Conservation (phyloP, 2,888 invertebrate species). For the Crioceris asparagi region DNA sequence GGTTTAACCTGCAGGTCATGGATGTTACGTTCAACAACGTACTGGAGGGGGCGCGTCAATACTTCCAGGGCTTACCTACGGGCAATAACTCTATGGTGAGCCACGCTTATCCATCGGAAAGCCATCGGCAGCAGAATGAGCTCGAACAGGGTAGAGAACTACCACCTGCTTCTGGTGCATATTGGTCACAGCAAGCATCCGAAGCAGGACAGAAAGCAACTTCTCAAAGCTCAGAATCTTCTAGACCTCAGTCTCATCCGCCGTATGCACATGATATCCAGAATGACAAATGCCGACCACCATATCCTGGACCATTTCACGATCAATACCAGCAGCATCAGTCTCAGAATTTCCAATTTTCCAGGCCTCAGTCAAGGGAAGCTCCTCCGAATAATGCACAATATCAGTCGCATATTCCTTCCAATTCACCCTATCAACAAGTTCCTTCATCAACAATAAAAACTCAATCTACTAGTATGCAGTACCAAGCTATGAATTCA, state of each 20-base stretch:
- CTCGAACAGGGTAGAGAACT: conserved; percentile 16
- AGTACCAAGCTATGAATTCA: background rate
- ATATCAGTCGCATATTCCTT: conserved; percentile 21
- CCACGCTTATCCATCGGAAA: conserved; percentile 24
- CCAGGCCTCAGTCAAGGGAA: conserved; percentile 26
- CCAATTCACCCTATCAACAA: conserved; percentile 3
- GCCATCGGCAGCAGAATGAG: conserved; percentile 15
- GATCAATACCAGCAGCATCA: conserved; percentile 10
- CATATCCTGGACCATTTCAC: conserved; percentile 2
- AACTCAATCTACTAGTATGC: background rate
- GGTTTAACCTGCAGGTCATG: conserved; percentile 49
- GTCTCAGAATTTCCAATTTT: conserved; percentile 20
- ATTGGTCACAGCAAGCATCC: conserved; percentile 24
- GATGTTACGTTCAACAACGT: conserved; percentile 70
- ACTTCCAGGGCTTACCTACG: conserved; percentile 67
- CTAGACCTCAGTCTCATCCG: too few species aligned
- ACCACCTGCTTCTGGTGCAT: conserved; percentile 24
- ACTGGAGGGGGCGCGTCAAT: conserved; percentile 74
- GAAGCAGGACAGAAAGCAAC: too few species aligned
- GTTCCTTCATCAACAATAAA: background rate
- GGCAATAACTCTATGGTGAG: conserved; percentile 35
- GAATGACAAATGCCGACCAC: too few species aligned
- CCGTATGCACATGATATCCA: too few species aligned
- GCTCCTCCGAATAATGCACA: conserved; percentile 21
- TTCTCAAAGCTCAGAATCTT: too few species aligned